Percentiles rank a stretch among this genome's conserved stretches.
Conservation (phyloP, 2,888 invertebrate genomes). For the Andrena bucephala region DNA sequence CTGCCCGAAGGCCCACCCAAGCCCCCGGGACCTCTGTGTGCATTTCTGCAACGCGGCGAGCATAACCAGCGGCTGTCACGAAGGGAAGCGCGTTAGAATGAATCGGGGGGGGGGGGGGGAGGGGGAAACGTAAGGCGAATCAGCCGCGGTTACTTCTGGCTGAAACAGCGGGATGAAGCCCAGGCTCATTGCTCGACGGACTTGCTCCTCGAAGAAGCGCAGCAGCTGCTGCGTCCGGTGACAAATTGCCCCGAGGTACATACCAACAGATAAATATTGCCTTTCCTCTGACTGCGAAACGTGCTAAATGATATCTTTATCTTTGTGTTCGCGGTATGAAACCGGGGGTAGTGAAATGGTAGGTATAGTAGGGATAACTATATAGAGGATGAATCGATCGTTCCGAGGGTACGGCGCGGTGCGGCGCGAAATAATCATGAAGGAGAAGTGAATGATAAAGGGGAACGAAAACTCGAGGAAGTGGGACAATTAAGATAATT, state of each 20-base stretch:
- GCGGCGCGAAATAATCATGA: neutral
- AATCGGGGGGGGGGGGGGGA: too few relatives aligned
- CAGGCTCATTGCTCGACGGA: conserved; percentile 3
- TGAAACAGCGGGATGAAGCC: conserved; percentile 9
- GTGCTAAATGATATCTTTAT: too few relatives aligned
- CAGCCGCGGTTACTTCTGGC: neutral
- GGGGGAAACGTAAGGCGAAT: conserved; percentile 9
- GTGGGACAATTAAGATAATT: conserved; percentile 5
- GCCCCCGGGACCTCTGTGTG: conserved; percentile 39
- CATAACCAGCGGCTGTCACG: conserved; percentile 47
- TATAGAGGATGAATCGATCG: too few relatives aligned
- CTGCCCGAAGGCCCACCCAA: conserved; percentile 20
- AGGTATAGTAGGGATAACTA: too few relatives aligned
- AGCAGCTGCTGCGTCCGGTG: conserved; percentile 18
- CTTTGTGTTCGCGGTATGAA: too few relatives aligned
- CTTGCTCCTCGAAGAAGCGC: conserved; percentile 2
- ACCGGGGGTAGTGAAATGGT: too few relatives aligned
- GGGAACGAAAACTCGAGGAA: neutral
- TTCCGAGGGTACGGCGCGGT: too few relatives aligned
- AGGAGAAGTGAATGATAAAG: neutral
- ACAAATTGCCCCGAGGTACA: conserved; percentile 11
- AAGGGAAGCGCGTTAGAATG: conserved; percentile 7
- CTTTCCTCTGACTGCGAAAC: neutral
- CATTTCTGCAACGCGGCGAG: conserved; percentile 11
- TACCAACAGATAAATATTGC: conserved; percentile 7